Base-by-base conservation (phyloP, 2,113 vertebrate genomes). In the Vombatus ursinus region DNA sequence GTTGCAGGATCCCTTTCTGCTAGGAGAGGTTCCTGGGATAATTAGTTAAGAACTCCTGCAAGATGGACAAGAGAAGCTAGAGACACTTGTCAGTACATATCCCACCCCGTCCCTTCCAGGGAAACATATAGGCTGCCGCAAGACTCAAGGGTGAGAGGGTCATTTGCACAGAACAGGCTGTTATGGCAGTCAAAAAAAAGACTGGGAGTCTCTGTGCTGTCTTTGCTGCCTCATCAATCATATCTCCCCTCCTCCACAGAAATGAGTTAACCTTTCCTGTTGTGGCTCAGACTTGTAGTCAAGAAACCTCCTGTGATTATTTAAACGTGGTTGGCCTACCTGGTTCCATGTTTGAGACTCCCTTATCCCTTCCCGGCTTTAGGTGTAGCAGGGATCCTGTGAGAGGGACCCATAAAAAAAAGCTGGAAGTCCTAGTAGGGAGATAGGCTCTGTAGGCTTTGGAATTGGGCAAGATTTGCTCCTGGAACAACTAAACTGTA, bases 401-500 rank as follows among this genome's bases (percentile, higher is more conserved):
- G 25, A 91, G 28, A 90, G 48, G 25, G 50, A 31, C 48, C 48
- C 11, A 1, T 0, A 19, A 24, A 0, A 0, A 52, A 53, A 51
- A 51, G 19, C 22, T 53, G 52, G 52, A 53, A 52, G 24, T 26
- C 54, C 54, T 28, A 1, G 7, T 2, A 57, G 54, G 54, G 8
- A 28, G 8, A 57, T 24, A 61, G 57, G 52, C 3, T 50, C 25
- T 1, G 0, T 0, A 8, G 44, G 0, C 8, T n/a, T 48, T 8
- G 54, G n/a, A 22, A 31, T 22, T 12, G 23, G 14, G 6, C 19
- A 2, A 90, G 53, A 0, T 14, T 12, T 5, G 14, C 48, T 26
- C 1, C 3, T 0, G 2, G 0, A 3, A 0, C 10, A 57, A 52
- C 23, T 0, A 9, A 24, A 23, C 49, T 2, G 1, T 1, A 3